A percentile compares a stretch with the other conserved stretches of the same genome.
These are phyloP conservation scores for Congeria kusceri DNA, from an alignment of 2,888 invertebrate species.

Conservation along the genomic window DNA sequence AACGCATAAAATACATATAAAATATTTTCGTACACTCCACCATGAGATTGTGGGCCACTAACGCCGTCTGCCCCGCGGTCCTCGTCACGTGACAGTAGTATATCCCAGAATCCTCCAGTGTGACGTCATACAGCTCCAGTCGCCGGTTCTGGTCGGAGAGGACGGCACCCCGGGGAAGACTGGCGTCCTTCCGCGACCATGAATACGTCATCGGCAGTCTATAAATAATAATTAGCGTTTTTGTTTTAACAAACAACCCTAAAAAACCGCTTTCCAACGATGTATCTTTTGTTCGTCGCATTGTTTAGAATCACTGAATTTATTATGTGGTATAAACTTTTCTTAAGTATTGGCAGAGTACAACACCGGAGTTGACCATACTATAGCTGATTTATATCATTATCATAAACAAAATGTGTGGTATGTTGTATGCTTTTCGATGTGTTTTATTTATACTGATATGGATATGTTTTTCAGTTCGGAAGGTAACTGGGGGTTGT, in stretches of 20 bases:
- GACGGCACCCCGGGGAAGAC: slow-evolving; percentile 89
- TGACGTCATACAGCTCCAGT: slow-evolving; percentile 93
- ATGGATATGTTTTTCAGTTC: no score
- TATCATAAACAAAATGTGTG: no score
- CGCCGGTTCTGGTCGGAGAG: slow-evolving; percentile 93
- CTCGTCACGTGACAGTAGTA: slow-evolving; percentile 92
- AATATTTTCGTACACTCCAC: slow-evolving; percentile 62
- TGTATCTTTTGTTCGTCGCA: no score
- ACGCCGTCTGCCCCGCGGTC: slow-evolving; percentile 35
- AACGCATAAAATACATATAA: neutral
- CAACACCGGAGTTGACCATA: no score
- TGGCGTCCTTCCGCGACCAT: slow-evolving; percentile 71
- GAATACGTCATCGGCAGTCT: slow-evolving; percentile 74
- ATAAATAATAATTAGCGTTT: neutral
- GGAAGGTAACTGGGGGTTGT: no score
- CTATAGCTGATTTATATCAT: no score
- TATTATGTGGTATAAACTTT: no score
- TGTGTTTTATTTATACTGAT: no score
- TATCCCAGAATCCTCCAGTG: slow-evolving; percentile 96
- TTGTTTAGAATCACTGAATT: no score
- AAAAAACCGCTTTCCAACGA: no score
- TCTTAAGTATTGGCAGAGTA: no score
- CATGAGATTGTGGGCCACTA: slow-evolving; percentile 42
- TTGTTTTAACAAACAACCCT: neutral
- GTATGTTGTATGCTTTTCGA: no score